A percentile compares a stretch with the other conserved stretches of the same genome.
Evolutionary conservation across 2,888 invertebrate species (phyloP).

Genomic region (Ecliptopera silaceata): DNA sequence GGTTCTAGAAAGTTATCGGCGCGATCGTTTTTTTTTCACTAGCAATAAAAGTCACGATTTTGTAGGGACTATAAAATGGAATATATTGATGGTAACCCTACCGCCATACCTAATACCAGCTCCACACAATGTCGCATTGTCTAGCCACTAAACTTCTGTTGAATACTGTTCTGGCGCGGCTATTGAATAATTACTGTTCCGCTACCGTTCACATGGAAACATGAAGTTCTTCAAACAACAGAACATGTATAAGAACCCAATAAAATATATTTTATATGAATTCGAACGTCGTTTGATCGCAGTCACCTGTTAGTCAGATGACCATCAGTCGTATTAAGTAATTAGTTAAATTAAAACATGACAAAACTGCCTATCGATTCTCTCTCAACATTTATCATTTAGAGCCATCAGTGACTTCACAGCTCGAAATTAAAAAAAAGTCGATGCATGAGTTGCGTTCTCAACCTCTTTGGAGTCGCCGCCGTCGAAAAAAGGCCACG

Average conservation of each 20-base stretch:
- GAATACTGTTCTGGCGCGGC: slow-evolving; percentile 53
- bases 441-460: slow-evolving; percentile 63
- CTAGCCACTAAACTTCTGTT: slow-evolving; percentile 64
- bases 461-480: slow-evolving; percentile 61
- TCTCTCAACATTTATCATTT: slow-evolving; percentile 44
- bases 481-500: slow-evolving; percentile 32
- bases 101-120: slow-evolving; percentile 50
- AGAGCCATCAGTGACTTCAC: slow-evolving; percentile 45
- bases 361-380: slow-evolving; percentile 16
- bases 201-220: slow-evolving; percentile 50
- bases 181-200: slow-evolving; percentile 62
- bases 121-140: slow-evolving; percentile 71
- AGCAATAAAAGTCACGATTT: too few relatives aligned
- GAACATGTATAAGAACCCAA: too few relatives aligned
- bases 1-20: too few relatives aligned
- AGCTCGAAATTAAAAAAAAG: slow-evolving; percentile 44
- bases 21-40: too few relatives aligned
- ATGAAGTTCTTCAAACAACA: slow-evolving; percentile 3
- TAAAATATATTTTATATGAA: too few relatives aligned
- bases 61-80: too few relatives aligned
- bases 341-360: slow-evolving; percentile 21
- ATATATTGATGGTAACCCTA: slow-evolving; percentile 36
- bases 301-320: too few relatives aligned
- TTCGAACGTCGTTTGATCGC: too few relatives aligned
- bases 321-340: neutral